Evolutionary conservation across 2,797 vertebrate species (phyloP).

Genomic region (Pseudomugil gertrudae): DNA sequence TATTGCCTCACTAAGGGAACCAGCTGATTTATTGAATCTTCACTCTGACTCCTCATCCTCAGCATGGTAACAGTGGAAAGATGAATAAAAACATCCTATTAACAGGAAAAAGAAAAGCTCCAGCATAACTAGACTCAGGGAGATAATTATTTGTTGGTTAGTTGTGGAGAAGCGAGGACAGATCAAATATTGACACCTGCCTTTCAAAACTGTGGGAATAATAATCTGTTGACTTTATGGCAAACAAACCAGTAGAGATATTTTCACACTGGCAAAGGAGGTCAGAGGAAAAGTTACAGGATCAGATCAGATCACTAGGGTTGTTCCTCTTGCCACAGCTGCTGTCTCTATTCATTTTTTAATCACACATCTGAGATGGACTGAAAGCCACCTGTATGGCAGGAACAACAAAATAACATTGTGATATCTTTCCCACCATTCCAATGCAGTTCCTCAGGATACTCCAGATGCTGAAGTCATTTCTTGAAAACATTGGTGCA

Average conservation of each 20-base stretch:
- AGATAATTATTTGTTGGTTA: background rate
- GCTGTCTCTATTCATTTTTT: background rate
- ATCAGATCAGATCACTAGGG: background rate
- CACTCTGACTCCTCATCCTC: too few species aligned
- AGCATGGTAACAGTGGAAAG: too few species aligned
- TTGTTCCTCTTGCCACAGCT: background rate
- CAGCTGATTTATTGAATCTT: too few species aligned
- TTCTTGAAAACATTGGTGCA: constrained; percentile 97
- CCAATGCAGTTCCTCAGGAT: constrained; percentile 98
- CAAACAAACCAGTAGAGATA: background rate
- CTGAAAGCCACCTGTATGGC: background rate
- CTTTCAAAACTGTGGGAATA: background rate
- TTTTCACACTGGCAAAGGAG: background rate
- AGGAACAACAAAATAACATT: background rate
- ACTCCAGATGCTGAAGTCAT: constrained; percentile 98
- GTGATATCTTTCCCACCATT: constrained; percentile 87
- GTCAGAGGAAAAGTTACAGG: background rate
- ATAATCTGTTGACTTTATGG: background rate
- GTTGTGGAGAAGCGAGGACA: background rate
- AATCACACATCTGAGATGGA: background rate
- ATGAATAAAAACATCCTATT: too few species aligned
- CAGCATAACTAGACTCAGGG: too few species aligned
- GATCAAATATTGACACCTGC: background rate
- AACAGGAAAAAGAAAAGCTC: background rate
- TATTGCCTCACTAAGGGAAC: background rate